Evolutionary conservation across 2,113 vertebrate species (phyloP).

Genomic region (Ranitomeya variabilis): DNA sequence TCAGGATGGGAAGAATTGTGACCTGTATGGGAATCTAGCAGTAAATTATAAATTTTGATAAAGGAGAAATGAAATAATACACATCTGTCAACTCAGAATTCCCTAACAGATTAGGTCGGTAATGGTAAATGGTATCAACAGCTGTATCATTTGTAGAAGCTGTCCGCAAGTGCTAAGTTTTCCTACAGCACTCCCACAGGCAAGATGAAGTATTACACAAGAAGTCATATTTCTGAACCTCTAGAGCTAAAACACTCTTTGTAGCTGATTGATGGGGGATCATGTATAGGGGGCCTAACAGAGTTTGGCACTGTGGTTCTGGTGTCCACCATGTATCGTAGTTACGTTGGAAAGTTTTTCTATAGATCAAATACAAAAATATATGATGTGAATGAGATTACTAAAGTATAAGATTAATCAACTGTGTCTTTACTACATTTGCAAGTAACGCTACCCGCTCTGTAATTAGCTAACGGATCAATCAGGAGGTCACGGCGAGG

Average conservation of each 20-base stretch:
- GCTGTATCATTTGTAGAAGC: not conserved
- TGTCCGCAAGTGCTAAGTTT: not conserved
- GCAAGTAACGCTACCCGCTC: not conserved
- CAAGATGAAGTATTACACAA: not conserved
- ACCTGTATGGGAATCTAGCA: too few species aligned
- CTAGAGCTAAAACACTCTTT: too few species aligned
- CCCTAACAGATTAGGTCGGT: too few species aligned
- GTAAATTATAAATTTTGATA: too few species aligned
- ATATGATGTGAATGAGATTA: not conserved
- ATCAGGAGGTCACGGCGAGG: not conserved
- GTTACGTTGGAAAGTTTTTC: not conserved
- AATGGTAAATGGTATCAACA: too few species aligned
- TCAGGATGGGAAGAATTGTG: too few species aligned
- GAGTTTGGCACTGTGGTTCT: not conserved
- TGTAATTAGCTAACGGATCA: not conserved
- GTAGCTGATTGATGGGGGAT: too few species aligned
- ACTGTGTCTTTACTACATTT: not conserved
- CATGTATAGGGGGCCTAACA: not conserved
- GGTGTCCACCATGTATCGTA: not conserved
- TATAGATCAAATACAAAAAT: not conserved
- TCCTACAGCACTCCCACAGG: not conserved
- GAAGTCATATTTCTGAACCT: too few species aligned
- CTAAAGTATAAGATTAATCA: not conserved
- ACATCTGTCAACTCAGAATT: too few species aligned
- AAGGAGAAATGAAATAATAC: too few species aligned